A percentile compares a stretch with the other conserved stretches of the same genome.
These are phyloP conservation scores for Keiferia lycopersicella DNA, from an alignment of 2,888 invertebrate species.

Conservation along the genomic window DNA sequence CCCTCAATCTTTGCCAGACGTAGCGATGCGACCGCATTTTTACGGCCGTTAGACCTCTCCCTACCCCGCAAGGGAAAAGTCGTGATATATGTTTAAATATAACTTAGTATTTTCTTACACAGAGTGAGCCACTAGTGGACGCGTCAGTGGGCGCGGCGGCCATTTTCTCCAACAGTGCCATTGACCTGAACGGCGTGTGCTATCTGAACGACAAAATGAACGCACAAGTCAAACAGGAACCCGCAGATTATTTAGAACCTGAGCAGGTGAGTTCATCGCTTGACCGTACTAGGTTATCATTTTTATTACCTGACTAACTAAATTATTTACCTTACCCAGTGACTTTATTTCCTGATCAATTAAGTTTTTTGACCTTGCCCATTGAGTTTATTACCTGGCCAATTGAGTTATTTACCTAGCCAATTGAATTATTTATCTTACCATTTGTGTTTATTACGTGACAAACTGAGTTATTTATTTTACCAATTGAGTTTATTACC, in stretches of 20 bases:
- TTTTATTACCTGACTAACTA: not conserved
- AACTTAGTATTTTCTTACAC: slow-evolving; percentile 3
- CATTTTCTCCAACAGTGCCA: slow-evolving; percentile 93
- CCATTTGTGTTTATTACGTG: not conserved
- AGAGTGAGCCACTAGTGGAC: slow-evolving; percentile 59
- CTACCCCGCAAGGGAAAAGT: too few relatives aligned
- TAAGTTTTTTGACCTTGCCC: not conserved
- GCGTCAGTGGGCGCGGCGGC: slow-evolving; percentile 86
- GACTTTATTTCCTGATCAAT: not conserved
- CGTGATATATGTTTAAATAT: not conserved
- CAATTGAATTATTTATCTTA: not conserved
- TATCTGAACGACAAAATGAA: slow-evolving; percentile 89
- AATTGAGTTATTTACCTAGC: not conserved
- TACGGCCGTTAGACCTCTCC: too few relatives aligned
- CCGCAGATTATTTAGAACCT: slow-evolving; percentile 60
- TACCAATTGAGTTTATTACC: not conserved
- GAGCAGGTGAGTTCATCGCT: slow-evolving; percentile 55
- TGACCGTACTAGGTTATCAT: too few relatives aligned
- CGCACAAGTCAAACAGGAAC: slow-evolving; percentile 68
- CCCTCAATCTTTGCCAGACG: too few relatives aligned
- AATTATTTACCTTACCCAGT: not conserved
- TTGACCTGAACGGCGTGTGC: slow-evolving; percentile 90
- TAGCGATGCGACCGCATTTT: too few relatives aligned
- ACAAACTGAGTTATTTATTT: too few relatives aligned
- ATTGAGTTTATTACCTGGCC: not conserved